These are phyloP conservation scores for Emydura subglobosa DNA, from an alignment of 2,113 vertebrate genomes.

Conservation along the genomic window DNA sequence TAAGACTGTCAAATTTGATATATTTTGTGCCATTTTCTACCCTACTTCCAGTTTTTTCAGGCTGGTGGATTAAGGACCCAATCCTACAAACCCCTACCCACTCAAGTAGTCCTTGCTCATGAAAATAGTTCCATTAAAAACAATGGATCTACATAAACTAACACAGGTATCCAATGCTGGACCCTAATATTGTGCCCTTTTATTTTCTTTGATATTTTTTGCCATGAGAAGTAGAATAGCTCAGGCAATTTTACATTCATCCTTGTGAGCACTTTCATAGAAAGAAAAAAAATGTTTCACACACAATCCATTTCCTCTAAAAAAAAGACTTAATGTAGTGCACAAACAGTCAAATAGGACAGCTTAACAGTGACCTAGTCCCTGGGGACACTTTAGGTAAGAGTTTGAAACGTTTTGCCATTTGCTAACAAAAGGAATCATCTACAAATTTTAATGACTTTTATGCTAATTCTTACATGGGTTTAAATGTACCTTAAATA, in stretches of 20 bases:
- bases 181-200: neutral
- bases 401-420: neutral
- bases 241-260: neutral
- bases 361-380: neutral
- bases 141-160: neutral
- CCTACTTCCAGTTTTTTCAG: constrained; percentile 1
- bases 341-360: neutral
- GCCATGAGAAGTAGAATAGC: neutral
- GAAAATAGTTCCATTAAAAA: neutral
- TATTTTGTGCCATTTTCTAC: neutral
- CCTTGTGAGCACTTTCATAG: neutral
- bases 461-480: neutral
- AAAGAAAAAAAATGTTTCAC: neutral
- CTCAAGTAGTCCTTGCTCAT: neutral
- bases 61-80: neutral
- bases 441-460: neutral
- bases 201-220: neutral
- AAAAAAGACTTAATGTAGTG: neutral
- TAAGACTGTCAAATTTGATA: neutral
- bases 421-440: neutral
- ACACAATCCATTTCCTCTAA: neutral
- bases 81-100: neutral
- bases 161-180: neutral
- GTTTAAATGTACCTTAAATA: neutral
- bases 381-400: neutral